Evolutionary conservation across 2,888 invertebrate species (phyloP), one percentile per base, ranked within the genome.

Genomic region (Nowickia ferox): DNA sequence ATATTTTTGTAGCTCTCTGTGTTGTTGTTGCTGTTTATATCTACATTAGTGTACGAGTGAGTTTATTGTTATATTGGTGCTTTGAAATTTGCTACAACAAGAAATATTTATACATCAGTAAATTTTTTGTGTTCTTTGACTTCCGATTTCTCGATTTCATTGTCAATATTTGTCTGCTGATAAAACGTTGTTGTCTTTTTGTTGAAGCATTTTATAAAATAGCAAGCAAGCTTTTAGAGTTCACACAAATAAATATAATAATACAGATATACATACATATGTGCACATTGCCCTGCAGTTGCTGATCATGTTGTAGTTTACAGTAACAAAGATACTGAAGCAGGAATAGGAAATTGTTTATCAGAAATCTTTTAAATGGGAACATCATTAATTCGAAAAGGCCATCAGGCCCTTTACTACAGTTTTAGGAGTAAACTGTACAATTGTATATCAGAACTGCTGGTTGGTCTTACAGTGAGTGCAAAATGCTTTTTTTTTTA

Each of bases 121-220:
- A 69, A 38, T 38, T 51, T 65, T 38, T 74, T 48, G 4, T 40
- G 30, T 48, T 11, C 44, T 17, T 78, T 69, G 48, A 42, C 40
- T 51, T 69, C 51, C 22, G 44, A 30, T 30, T 63, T 53, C 13
- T 9, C n/a, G 30, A 30, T 19, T 63, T 51, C 22, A 55, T 65
- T 48, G 38, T 53, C 57, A 48, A 65, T 80, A 72, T 79, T 80
- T 66, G 65, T 48, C 9, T 57, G 65, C 9, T 57, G 65, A 65
- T 65, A 79, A 63, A 6, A 71, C 40, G 5, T 46, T 46, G 44
- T 44, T 2, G 2, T 6, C 17, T 9, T 17, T 38, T 19, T 40
- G 6, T 13, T 11, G 17, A 53, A 38, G 40, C 9, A 10, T 53
- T 38, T 17, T 40, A 61, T 17, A 40, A 30, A 5, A 30, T 0